Evolutionary conservation across 2,113 vertebrate species (phyloP).

Genomic region (Carettochelys insculpta): DNA sequence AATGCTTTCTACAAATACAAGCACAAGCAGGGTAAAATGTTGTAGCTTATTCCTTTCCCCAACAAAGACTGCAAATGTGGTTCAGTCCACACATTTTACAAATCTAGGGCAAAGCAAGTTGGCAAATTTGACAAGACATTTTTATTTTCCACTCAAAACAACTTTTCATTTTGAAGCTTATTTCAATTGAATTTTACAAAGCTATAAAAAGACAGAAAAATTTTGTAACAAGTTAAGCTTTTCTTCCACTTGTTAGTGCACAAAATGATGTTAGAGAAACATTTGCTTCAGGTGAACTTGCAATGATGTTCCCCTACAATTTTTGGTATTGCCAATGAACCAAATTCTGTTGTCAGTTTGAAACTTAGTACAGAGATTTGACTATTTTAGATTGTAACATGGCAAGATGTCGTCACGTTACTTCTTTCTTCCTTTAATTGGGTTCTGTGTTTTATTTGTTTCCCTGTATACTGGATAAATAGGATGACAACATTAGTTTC

Average conservation of each 20-base stretch:
- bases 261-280: background rate
- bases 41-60: background rate
- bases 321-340: background rate
- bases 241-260: background rate
- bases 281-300: background rate
- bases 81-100: background rate
- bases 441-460: background rate
- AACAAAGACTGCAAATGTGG: background rate
- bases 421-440: background rate
- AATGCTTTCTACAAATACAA: background rate
- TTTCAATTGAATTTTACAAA: background rate
- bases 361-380: background rate
- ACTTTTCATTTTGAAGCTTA: background rate
- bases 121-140: no score
- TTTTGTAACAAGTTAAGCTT: background rate
- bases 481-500: background rate
- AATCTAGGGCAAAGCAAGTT: no score
- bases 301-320: background rate
- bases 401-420: fast-evolving
- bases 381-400: background rate
- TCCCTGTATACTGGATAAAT: background rate
- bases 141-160: background rate
- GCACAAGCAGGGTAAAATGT: background rate
- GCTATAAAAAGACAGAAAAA: background rate
- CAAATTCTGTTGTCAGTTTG: background rate